These are phyloP conservation scores for Lepus oiostolus DNA, from an alignment of 2,797 vertebrate genomes.

Conservation along the genomic window DNA sequence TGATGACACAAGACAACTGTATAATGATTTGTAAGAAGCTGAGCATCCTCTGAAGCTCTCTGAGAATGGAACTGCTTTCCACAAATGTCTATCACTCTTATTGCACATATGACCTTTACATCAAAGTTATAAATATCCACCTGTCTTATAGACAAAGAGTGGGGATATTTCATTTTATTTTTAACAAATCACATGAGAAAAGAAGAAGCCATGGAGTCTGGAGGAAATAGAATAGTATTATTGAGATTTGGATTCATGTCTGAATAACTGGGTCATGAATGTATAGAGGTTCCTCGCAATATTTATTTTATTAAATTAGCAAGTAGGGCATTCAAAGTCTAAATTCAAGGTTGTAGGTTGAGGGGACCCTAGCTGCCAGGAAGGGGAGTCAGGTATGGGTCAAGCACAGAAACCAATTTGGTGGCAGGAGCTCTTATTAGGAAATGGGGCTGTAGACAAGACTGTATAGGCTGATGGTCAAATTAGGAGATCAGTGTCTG, in stretches of 20 bases:
- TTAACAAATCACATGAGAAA: background rate
- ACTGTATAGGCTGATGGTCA: background rate
- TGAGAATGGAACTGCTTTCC: background rate
- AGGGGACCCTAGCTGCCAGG: rapidly evolving
- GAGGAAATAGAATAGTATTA: background rate
- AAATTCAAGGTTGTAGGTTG: background rate
- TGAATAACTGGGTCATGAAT: background rate
- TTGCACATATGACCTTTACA: background rate
- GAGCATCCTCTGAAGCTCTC: background rate
- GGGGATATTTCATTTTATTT: background rate
- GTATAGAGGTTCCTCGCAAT: background rate
- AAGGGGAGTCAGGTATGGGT: background rate
- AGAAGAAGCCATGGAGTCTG: background rate
- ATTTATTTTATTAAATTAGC: slow-evolving; percentile 22
- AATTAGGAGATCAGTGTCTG: background rate
- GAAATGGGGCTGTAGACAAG: background rate
- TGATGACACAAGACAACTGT: background rate
- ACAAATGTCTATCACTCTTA: background rate
- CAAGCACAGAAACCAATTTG: background rate
- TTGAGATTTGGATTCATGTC: background rate
- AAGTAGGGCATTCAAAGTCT: background rate
- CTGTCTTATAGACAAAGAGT: background rate
- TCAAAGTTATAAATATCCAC: background rate
- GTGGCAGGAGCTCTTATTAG: background rate
- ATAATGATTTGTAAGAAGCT: background rate